Evolutionary conservation across 2,888 invertebrate species (phyloP).

Genomic region (Cataglyphis rosenhaueri): DNA sequence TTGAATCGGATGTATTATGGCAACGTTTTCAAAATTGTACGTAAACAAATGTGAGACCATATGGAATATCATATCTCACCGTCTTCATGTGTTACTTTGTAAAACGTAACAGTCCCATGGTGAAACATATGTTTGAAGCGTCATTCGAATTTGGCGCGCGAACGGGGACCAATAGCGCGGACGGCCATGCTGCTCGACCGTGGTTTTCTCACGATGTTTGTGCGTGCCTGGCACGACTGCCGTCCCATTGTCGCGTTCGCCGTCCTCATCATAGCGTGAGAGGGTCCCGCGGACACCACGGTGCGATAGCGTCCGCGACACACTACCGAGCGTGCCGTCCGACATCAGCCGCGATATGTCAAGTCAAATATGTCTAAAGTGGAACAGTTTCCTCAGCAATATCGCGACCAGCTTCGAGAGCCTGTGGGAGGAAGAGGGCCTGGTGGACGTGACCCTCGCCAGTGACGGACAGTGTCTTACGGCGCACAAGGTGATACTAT

Average conservation of each 20-base stretch:
- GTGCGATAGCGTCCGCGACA: constrained; percentile 40
- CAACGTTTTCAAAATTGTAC: background rate
- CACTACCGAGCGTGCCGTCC: constrained; percentile 19
- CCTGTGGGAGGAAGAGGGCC: constrained; percentile 88
- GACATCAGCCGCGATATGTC: constrained; percentile 76
- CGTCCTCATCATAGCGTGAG: constrained; percentile 56
- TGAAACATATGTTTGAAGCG: background rate
- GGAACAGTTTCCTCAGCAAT: constrained; percentile 90
- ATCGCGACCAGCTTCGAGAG: constrained; percentile 89
- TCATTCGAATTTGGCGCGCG: constrained; percentile 61
- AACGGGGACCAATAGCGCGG: constrained; percentile 19
- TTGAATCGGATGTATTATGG: background rate
- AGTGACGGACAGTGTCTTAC: constrained; percentile 89
- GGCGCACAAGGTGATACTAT: constrained; percentile 90
- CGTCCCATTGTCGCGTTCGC: constrained; percentile 63
- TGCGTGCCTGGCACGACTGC: constrained; percentile 74
- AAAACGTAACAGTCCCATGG: background rate
- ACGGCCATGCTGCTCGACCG: constrained; percentile 69
- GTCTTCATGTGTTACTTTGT: background rate
- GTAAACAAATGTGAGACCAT: background rate
- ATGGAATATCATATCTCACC: background rate
- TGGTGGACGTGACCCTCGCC: constrained; percentile 90
- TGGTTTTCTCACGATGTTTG: constrained; percentile 72
- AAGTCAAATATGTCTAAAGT: constrained; percentile 90
- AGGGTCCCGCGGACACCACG: constrained; percentile 10